Conservation (phyloP, 2,113 vertebrate species). For the Calypte anna region DNA sequence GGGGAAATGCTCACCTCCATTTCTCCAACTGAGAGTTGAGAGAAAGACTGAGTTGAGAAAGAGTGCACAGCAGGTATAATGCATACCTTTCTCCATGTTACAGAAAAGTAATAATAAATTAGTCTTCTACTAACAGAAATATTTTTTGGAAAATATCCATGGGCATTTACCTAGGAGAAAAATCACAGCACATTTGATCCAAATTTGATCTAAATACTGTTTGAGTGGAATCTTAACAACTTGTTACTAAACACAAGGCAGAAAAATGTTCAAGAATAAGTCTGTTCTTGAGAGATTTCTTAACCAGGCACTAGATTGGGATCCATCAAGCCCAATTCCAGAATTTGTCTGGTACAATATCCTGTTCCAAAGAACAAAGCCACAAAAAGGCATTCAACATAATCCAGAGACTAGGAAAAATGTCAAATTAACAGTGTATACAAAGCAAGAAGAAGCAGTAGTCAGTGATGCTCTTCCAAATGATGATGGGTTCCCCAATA, state of each 20-base stretch:
- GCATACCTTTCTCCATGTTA: neutral
- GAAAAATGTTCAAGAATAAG: neutral
- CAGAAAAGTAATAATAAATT: neutral
- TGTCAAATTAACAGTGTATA: rapidly evolving
- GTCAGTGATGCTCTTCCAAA: neutral
- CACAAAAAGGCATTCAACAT: neutral
- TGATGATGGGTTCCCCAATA: neutral
- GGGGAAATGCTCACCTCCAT: neutral
- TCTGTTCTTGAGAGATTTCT: neutral
- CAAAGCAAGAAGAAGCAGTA: neutral
- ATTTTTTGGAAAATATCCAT: neutral
- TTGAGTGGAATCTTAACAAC: neutral
- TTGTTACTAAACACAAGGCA: neutral
- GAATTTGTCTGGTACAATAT: neutral
- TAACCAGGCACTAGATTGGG: neutral
- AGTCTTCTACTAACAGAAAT: neutral
- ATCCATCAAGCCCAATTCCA: neutral
- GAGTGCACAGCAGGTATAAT: neutral
- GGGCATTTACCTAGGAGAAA: neutral
- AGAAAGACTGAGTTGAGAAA: neutral
- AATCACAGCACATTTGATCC: neutral
- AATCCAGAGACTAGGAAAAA: neutral
- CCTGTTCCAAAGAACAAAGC: neutral
- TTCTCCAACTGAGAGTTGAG: neutral
- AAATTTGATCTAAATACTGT: neutral